phyloP scores from a whole-genome alignment of 2,797 vertebrate genomes.

The Melopsittacus undulatus region DNA sequence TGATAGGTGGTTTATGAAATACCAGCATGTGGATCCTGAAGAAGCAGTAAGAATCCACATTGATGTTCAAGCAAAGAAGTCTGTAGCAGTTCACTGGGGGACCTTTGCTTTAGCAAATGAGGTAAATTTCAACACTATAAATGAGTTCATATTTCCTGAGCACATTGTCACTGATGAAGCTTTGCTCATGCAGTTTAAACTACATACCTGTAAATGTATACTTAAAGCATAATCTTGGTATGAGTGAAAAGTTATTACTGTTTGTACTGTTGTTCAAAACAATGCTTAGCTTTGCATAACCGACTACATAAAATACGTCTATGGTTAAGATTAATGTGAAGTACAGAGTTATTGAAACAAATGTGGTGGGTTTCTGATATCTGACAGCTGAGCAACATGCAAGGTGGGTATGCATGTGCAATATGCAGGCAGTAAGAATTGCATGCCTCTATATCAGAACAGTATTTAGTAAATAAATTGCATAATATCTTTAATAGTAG shows the following conservation, averaged over 20 bases:
- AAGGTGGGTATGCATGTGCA: background rate
- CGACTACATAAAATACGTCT: background rate
- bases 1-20: slow-evolving; percentile 91
- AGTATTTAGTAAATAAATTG: background rate
- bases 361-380: background rate
- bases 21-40: slow-evolving; percentile 93
- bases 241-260: background rate
- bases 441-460: background rate
- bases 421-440: background rate
- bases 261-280: background rate
- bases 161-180: background rate
- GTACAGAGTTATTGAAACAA: background rate
- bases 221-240: background rate
- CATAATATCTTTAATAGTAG: background rate
- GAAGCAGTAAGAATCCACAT: slow-evolving; percentile 93
- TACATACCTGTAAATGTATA: background rate
- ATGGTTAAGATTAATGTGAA: background rate
- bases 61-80: slow-evolving; percentile 90
- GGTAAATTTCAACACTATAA: slow-evolving; percentile 73
- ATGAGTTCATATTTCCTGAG: background rate
- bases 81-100: slow-evolving; percentile 95
- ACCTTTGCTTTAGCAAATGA: slow-evolving; percentile 95
- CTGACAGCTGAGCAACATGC: background rate
- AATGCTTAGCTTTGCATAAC: background rate
- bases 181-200: background rate